Conservation (phyloP, 35 echinoderm and acorn worm genomes). For the Chiridota heheva region DNA sequence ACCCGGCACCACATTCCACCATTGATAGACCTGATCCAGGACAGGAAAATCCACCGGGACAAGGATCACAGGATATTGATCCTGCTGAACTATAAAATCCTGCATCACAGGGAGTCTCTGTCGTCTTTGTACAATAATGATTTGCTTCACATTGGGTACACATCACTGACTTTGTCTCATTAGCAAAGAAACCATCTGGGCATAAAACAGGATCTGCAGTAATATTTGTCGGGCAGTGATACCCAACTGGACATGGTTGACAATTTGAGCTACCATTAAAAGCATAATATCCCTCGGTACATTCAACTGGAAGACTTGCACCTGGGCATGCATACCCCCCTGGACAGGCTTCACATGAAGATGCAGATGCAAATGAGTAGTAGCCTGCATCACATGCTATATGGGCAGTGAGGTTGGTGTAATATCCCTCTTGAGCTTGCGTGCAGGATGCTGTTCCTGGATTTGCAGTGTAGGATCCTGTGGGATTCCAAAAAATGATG, state of each 20-base stretch:
- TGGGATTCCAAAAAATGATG: neutral
- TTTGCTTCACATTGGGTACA: constrained; percentile 64
- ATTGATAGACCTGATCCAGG: constrained; percentile 17
- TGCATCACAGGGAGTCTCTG: constrained; percentile 41
- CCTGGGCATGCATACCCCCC: constrained; percentile 60
- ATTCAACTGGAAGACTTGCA: constrained; percentile 46
- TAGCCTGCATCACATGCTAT: constrained; percentile 41
- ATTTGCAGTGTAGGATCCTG: constrained; percentile 56
- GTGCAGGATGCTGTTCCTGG: constrained; percentile 58
- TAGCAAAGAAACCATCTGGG: constrained; percentile 50
- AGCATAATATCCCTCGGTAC: constrained; percentile 69
- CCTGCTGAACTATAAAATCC: constrained; percentile 76
- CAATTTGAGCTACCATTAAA: constrained; percentile 57
- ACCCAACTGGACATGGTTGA: constrained; percentile 54
- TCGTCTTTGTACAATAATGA: constrained; percentile 66
- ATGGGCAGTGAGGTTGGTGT: constrained; percentile 52
- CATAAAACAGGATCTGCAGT: constrained; percentile 50
- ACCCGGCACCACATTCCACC: constrained; percentile 29
- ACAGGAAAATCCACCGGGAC: constrained; percentile 64
- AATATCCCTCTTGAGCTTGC: constrained; percentile 63
- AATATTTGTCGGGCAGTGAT: constrained; percentile 66
- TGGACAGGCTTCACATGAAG: constrained; percentile 42
- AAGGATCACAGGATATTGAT: constrained; percentile 5
- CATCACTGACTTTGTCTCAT: constrained; percentile 3
- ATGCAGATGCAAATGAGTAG: constrained; percentile 25